Percentiles rank a stretch among this genome's conserved stretches.
Conservation (phyloP, 2,888 invertebrate species). For the Pristionchus exspectatus region DNA sequence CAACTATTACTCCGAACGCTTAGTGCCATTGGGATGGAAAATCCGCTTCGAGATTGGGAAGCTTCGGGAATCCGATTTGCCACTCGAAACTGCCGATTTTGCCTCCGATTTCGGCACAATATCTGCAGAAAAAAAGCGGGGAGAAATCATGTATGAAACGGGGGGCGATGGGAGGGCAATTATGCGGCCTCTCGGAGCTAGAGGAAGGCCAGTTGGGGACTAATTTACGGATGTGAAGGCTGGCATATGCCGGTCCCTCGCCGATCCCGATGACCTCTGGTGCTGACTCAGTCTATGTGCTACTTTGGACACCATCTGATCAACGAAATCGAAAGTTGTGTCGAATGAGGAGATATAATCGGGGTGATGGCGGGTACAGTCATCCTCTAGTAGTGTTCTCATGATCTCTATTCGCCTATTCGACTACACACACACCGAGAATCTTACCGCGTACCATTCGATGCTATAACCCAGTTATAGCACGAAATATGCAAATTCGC, state of each 20-base stretch:
- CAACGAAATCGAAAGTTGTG: background rate
- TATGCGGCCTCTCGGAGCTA: background rate
- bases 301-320: background rate
- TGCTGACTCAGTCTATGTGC: background rate
- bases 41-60: background rate
- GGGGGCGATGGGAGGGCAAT: background rate
- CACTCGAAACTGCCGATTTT: background rate
- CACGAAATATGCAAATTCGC: background rate
- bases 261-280: background rate
- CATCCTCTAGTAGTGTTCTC: background rate
- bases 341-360: background rate
- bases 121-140: constrained; percentile 2
- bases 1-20: background rate
- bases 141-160: background rate
- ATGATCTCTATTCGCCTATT: background rate
- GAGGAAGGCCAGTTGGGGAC: background rate
- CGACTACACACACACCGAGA: background rate
- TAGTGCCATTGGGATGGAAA: background rate
- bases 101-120: background rate
- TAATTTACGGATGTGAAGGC: constrained; percentile 13
- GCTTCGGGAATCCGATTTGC: constrained; percentile 12
- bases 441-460: background rate
- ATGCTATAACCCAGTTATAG: background rate
- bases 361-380: background rate
- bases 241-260: background rate